Base-by-base conservation (phyloP, 2,113 vertebrate genomes). In the Sakesphorus luctuosus region DNA sequence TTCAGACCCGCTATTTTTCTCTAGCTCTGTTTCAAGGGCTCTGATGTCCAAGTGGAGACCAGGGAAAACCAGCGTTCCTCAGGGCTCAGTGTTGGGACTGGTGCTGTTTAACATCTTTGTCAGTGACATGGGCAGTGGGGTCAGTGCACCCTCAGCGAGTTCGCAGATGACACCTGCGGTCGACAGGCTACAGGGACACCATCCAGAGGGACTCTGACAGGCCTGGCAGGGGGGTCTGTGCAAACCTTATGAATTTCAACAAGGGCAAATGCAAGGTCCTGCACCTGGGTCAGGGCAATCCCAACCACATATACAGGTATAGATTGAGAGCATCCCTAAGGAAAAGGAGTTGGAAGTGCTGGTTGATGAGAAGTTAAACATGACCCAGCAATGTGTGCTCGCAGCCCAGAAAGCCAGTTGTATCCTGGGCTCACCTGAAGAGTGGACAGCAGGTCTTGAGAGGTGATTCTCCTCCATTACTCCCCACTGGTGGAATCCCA, bases 1-100 rank as follows among this genome's bases (percentile, higher is more conserved):
- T 97, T 97, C 94, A 95, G 80, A 96, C 67, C 59, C 89, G 46
- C 16, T 58, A 44, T 96, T 97, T 98, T 95, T 95, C 94, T 82
- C 47, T 80, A 89, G 52, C 59, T 94, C 38, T 87, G 31, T 95
- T 96, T 95, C 62, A 62, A 55, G 25, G 46, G 9, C 40, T 68
- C 25, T 62, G 14, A 47, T 76, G 29, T 62, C 47, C 55, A 35
- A 11, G n/a, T 31, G 17, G 55, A 69, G 17, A 26, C 7, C 17
- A 47, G n/a, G 17, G 29, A 3, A 25, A 76, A 35, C 6, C 13
- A 40, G 17, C 5, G 25, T 35, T 69, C n/a, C 9, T 69, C 38
- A 31, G 24, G 24, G 25, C n/a, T 75, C 24, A 18, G 38, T 31
- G 8, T 40, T 83, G 19, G 8, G 29, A 6, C 33, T 5, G 11